These are phyloP conservation scores for Saccostrea glomerata DNA, from an alignment of 1,140 invertebrate species.

Conservation along the genomic window DNA sequence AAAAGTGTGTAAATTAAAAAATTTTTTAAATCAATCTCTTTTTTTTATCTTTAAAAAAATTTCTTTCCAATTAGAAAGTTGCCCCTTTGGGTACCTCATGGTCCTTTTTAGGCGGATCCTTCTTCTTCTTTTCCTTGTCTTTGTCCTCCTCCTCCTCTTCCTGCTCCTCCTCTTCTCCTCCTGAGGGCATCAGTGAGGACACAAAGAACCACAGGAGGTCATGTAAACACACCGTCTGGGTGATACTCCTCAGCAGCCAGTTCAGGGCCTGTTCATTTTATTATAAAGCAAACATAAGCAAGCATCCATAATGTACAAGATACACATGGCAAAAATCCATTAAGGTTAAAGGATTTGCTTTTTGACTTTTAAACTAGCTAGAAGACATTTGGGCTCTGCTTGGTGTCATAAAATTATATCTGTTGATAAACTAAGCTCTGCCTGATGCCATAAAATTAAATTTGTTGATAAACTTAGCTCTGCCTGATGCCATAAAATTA, in stretches of 20 bases:
- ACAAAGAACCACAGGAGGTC: slow-evolving; percentile 98
- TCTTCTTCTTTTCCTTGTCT: slow-evolving; percentile 68
- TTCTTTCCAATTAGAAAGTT: background rate
- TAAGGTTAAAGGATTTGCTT: too few species aligned
- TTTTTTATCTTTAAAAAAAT: background rate
- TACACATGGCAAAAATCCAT: too few species aligned
- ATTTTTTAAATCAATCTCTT: background rate
- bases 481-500: too few species aligned
- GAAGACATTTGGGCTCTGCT: too few species aligned
- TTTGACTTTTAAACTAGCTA: too few species aligned
- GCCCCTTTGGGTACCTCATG: slow-evolving; percentile 64
- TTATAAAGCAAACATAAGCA: background rate
- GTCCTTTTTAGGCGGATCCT: slow-evolving; percentile 58
- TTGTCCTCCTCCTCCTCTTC: slow-evolving; percentile 72
- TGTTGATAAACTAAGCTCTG: too few species aligned
- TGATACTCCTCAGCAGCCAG: slow-evolving; percentile 95
- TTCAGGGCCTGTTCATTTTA: slow-evolving; percentile 88
- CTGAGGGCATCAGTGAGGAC: slow-evolving; percentile 83
- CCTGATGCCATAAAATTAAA: too few species aligned
- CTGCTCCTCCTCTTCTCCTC: slow-evolving; percentile 73
- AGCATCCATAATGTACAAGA: background rate
- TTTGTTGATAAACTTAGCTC: too few species aligned
- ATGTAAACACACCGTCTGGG: slow-evolving; percentile 93
- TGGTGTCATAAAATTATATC: too few species aligned
- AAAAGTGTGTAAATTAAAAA: background rate